phyloP scores from a whole-genome alignment of 2,113 vertebrate genomes.

The Gambusia affinis region DNA sequence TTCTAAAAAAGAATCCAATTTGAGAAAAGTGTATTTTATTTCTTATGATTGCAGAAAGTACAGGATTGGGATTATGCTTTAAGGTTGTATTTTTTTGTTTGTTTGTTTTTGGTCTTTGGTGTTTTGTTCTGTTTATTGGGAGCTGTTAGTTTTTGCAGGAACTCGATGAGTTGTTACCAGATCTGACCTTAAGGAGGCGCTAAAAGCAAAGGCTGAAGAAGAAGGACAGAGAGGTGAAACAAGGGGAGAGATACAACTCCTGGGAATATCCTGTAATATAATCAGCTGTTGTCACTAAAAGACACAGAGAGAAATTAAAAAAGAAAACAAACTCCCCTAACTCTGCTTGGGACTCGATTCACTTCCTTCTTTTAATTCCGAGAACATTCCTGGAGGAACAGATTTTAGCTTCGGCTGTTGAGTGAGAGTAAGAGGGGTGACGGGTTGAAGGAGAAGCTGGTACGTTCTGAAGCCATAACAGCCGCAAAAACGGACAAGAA shows the following conservation, averaged over 20 bases:
- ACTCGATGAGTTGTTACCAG: conserved; percentile 52
- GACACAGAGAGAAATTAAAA: conserved; percentile 1
- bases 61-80: conserved; percentile 36
- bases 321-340: conserved; percentile 17
- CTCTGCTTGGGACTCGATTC: conserved; percentile 39
- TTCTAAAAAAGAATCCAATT: conserved; percentile 35
- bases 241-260: conserved; percentile 23
- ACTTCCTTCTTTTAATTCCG: conserved; percentile 40
- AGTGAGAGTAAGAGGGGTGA: conserved; percentile 25
- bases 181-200: conserved; percentile 75
- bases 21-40: conserved; percentile 36
- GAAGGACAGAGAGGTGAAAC: conserved; percentile 37
- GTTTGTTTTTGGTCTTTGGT: neutral
- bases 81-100: conserved; percentile 44
- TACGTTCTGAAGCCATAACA: conserved; percentile 74
- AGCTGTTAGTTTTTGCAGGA: conserved; percentile 60
- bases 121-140: conserved; percentile 21
- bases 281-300: conserved; percentile 41
- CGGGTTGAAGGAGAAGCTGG: conserved; percentile 38
- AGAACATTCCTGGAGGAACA: conserved; percentile 57
- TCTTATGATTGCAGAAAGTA: conserved; percentile 47
- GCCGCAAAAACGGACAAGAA: conserved; percentile 53
- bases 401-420: conserved; percentile 45
- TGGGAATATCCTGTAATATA: conserved; percentile 50
- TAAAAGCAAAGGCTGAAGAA: conserved; percentile 72